Percentiles rank a stretch among this genome's conserved stretches.
Conservation (phyloP, 2,113 vertebrate genomes). For the Microcebus griseorufus region DNA sequence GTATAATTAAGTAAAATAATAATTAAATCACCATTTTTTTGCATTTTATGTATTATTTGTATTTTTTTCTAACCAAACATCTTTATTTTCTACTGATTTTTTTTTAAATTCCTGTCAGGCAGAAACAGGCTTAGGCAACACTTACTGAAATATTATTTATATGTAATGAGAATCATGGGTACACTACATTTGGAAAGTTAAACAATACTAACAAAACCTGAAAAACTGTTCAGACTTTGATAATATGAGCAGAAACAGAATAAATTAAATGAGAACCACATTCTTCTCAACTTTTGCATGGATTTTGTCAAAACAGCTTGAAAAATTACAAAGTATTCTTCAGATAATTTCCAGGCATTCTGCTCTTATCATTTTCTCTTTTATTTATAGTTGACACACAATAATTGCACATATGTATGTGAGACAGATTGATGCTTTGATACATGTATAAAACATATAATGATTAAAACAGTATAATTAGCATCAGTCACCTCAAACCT, state of each 20-base stretch:
- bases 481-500: background rate
- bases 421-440: background rate
- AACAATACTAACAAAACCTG: conserved; percentile 55
- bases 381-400: background rate
- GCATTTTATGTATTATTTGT: background rate
- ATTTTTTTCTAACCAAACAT: conserved; percentile 51
- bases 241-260: conserved; percentile 56
- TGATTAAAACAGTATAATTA: background rate
- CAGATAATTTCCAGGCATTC: conserved; percentile 35
- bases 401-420: background rate
- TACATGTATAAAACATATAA: background rate
- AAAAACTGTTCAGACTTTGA: conserved; percentile 53
- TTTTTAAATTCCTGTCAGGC: background rate
- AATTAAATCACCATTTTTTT: background rate
- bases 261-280: conserved; percentile 23
- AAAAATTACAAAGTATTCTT: conserved; percentile 55
- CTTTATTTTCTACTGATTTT: conserved; percentile 65
- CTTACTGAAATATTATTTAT: conserved; percentile 62
- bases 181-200: conserved; percentile 55
- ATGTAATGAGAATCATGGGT: conserved; percentile 54
- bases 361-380: background rate
- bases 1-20: background rate
- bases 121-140: conserved; percentile 48
- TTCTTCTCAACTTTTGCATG: conserved; percentile 37
- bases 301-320: conserved; percentile 50